Base-by-base conservation (phyloP, 1,140 invertebrate species). In the Choristoneura fumiferana region DNA sequence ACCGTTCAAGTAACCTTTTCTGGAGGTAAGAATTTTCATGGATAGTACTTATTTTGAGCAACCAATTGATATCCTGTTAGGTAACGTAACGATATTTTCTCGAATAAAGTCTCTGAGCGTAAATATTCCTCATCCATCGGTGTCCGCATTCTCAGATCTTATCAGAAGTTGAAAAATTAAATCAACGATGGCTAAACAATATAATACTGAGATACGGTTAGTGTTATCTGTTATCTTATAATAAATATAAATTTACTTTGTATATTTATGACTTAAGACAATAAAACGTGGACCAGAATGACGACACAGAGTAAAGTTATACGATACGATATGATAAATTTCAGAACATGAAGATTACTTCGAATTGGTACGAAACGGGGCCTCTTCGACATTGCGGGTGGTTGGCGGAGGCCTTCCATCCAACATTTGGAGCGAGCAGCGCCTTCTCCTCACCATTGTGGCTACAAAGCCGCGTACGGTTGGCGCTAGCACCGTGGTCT, bases 381-480 rank as follows among this genome's bases (percentile, higher is more conserved):
- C 62, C 22, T n/a, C 17, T n/a, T 52, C 65, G 5, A 62, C 14
- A 22, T 34, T 75, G 5, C 43, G 12, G 0, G 18, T 45, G 2
- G 59, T 37, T 15, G 1, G 33, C 34, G 6, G 57, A 62, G 8
- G 39, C 15, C 15, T 78, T 15, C 75, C 72, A 1, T 14, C 58
- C 0, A 60, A 66, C 14, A 36, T 75, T 17, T 68, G 60, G 17
- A 39, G n/a, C 15, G 54, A 67, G 58, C 54, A 59, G 49, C 60
- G 55, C 18, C 18, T 76, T 6, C 6, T 65, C 8, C 57, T 78
- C 5, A 56, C 65, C 8, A 18, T 78, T 45, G 40, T 43, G 13
- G 78, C 76, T 8, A 62, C 58, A 1, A 81, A 76, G 57, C 70
- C 73, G 8, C 65, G 69, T 35, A 76, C 76, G 22, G 70, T 81